These are phyloP conservation scores for Anolis apletophallus DNA, from an alignment of 2,797 vertebrate genomes.

Conservation along the genomic window DNA sequence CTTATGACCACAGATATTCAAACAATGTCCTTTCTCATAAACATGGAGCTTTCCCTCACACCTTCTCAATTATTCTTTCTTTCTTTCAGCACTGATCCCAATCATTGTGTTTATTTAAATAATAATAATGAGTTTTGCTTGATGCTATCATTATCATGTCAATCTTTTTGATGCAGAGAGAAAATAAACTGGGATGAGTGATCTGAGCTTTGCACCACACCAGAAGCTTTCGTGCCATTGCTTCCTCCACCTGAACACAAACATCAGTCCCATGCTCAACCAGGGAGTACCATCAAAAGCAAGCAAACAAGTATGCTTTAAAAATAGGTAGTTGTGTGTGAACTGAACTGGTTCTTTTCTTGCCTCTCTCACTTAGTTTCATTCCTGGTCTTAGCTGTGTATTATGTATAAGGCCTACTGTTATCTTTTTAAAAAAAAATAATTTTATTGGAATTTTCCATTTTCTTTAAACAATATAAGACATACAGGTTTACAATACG, in stretches of 20 bases:
- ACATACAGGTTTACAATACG: too few relatives aligned
- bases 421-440: too few relatives aligned
- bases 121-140: background rate
- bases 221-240: background rate
- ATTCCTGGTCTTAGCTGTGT: too few relatives aligned
- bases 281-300: background rate
- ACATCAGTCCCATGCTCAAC: background rate
- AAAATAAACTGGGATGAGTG: background rate
- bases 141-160: background rate
- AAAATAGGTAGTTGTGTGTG: too few relatives aligned
- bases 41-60: slow-evolving; percentile 46
- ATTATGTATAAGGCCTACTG: too few relatives aligned
- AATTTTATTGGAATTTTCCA: too few relatives aligned
- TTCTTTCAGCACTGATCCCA: background rate
- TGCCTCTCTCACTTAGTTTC: too few relatives aligned
- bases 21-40: slow-evolving; percentile 35
- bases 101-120: background rate
- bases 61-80: slow-evolving; percentile 21
- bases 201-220: background rate
- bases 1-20: slow-evolving; percentile 38
- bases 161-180: background rate
- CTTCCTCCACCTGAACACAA: background rate
- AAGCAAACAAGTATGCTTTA: background rate
- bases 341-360: too few relatives aligned
- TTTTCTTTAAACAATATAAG: too few relatives aligned